Conservation (phyloP, 2,888 invertebrate species). For the Cyaniris semiargus region DNA sequence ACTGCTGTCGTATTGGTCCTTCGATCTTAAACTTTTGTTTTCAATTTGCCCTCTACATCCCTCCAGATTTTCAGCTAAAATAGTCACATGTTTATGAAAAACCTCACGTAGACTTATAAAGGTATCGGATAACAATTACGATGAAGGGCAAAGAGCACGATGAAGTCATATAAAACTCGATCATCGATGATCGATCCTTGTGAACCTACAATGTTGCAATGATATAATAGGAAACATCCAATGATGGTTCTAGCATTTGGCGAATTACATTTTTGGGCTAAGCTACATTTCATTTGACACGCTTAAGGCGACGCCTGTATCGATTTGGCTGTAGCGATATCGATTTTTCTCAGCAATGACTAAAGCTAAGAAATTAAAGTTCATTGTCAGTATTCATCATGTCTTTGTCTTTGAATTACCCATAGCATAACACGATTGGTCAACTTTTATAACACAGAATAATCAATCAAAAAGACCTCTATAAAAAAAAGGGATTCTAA, state of each 20-base stretch:
- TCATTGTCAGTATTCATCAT: no score
- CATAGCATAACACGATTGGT: no score
- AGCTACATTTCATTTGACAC: no score
- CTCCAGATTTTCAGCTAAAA: neutral
- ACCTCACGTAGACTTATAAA: conserved; percentile 24
- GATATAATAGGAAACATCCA: neutral
- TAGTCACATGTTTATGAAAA: conserved; percentile 2
- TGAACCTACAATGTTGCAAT: neutral
- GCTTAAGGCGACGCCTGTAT: no score
- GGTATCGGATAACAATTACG: conserved; percentile 16
- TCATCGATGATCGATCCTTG: neutral
- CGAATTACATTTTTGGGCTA: neutral
- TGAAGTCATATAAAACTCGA: neutral
- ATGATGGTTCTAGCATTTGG: neutral
- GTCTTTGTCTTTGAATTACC: no score
- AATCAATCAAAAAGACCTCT: no score
- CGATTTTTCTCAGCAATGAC: no score
- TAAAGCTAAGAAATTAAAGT: no score
- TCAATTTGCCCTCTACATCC: neutral
- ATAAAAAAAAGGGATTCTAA: no score
- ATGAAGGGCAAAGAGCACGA: neutral
- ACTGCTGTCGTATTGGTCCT: no score
- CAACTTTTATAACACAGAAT: no score
- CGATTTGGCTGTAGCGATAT: no score
- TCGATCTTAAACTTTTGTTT: neutral